phyloP scores from a whole-genome alignment of 64 coral and sea anemone genomes.

The Exaiptasia diaphana region DNA sequence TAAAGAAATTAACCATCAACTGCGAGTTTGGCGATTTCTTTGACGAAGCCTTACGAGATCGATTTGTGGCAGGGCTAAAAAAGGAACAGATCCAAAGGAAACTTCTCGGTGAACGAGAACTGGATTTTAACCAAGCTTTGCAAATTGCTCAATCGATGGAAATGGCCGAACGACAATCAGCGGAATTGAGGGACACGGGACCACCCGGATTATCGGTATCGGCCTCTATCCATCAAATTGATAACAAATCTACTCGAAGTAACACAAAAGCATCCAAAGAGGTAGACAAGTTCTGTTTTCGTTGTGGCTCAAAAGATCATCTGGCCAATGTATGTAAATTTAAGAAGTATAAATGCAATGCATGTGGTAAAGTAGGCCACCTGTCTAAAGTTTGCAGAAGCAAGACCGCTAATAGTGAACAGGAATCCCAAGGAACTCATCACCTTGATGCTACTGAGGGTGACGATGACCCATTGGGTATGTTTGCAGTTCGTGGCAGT shows the following conservation, averaged over 20 bases:
- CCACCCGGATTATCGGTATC: slow-evolving; percentile 3
- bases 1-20: slow-evolving; percentile 6
- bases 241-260: background rate
- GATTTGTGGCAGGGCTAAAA: slow-evolving; percentile 24
- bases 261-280: background rate
- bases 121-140: slow-evolving; percentile 5
- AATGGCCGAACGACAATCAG: background rate
- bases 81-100: slow-evolving; percentile 3
- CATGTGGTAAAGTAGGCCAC: background rate
- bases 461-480: background rate
- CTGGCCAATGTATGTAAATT: background rate
- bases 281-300: background rate
- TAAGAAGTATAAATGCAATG: background rate
- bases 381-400: background rate
- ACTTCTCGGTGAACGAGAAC: background rate
- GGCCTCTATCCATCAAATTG: background rate
- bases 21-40: slow-evolving; percentile 39
- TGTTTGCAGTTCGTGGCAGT: background rate
- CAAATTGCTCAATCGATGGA: slow-evolving; percentile 15
- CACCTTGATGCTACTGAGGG: background rate
- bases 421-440: background rate
- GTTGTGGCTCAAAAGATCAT: background rate
- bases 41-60: slow-evolving; percentile 23
- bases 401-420: background rate
- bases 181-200: slow-evolving; percentile 24